phyloP scores from a whole-genome alignment of 1,140 invertebrate genomes.

The Drosophila leontia region DNA sequence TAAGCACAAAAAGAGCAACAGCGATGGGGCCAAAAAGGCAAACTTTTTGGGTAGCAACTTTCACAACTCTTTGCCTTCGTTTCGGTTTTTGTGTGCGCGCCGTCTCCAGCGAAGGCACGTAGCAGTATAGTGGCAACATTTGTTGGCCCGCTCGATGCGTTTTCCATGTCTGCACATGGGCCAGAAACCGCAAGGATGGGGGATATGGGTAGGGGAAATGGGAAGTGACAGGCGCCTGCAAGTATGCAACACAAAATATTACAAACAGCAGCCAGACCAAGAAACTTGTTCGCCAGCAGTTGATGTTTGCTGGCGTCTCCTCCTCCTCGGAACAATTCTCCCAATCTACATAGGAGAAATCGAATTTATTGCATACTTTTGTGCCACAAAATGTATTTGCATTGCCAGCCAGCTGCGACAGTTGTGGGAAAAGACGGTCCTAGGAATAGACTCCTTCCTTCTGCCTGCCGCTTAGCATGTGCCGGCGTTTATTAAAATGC shows the following conservation, averaged over 20 bases:
- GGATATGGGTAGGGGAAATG: conserved; percentile 5
- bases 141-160: conserved; percentile 64
- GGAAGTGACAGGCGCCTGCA: conserved; percentile 50
- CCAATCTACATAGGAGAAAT: conserved; percentile 39
- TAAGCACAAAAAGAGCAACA: conserved; percentile 35
- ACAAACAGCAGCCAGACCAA: conserved; percentile 55
- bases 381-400: conserved; percentile 77
- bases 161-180: conserved; percentile 64
- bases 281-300: conserved; percentile 50
- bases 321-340: neutral
- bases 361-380: conserved; percentile 80
- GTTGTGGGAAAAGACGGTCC: conserved; percentile 29
- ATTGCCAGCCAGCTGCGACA: conserved; percentile 69
- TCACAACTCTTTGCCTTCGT: conserved; percentile 56
- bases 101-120: conserved; percentile 58
- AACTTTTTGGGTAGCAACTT: conserved; percentile 48
- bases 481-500: conserved; percentile 73
- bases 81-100: conserved; percentile 24
- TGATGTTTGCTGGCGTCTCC: conserved; percentile 54
- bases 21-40: conserved; percentile 15
- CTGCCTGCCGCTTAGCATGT: conserved; percentile 59
- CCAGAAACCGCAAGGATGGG: conserved; percentile 45
- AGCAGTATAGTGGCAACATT: conserved; percentile 64
- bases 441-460: neutral
- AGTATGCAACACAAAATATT: conserved; percentile 71